Conservation (phyloP, 2,113 vertebrate species). For the Bujurquina vittata region DNA sequence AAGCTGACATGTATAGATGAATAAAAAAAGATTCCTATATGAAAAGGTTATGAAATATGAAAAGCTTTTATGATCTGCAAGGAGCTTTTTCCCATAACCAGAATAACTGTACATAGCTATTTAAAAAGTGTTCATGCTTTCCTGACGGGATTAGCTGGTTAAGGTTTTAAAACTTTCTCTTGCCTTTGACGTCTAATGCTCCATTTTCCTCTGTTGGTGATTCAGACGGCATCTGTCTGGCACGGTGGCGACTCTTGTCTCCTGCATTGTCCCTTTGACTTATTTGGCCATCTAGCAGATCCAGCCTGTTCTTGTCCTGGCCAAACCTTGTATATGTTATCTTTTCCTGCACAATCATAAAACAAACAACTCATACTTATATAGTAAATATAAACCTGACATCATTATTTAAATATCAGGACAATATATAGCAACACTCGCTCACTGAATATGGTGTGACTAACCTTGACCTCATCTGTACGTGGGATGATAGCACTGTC, state of each 20-base stretch:
- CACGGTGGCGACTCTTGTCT: conserved; percentile 78
- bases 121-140: neutral
- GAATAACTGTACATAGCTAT: no score
- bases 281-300: conserved; percentile 69
- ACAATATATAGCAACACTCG: neutral
- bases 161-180: neutral
- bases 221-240: conserved; percentile 73
- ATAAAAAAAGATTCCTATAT: neutral
- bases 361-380: neutral
- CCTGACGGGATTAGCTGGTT: neutral
- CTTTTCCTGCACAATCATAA: conserved; percentile 74
- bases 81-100: neutral
- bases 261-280: conserved; percentile 63
- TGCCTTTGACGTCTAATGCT: conserved; percentile 60
- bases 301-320: conserved; percentile 82
- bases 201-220: conserved; percentile 50
- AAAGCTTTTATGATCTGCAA: neutral
- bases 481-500: conserved; percentile 55
- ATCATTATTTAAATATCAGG: neutral
- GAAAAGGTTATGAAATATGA: neutral
- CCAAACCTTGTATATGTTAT: conserved; percentile 80
- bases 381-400: neutral
- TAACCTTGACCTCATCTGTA: conserved; percentile 72
- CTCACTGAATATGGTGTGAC: conserved; percentile 7
- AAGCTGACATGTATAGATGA: neutral